These are phyloP conservation scores for Hucho hucho DNA, from an alignment of 2,113 vertebrate genomes.

Conservation along the genomic window DNA sequence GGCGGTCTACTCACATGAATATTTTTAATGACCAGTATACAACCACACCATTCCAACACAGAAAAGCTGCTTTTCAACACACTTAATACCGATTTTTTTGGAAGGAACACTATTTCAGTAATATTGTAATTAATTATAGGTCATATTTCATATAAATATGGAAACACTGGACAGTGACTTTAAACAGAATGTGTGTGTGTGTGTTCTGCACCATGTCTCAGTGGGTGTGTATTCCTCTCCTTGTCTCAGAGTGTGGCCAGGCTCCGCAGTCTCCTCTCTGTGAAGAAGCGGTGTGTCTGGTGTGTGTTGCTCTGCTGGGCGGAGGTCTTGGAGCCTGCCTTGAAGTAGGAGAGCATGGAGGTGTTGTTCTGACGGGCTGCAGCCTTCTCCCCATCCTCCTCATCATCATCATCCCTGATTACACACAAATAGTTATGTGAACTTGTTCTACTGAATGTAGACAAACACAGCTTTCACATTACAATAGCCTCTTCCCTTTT, in stretches of 20 bases:
- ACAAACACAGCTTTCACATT: not conserved
- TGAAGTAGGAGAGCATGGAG: slow-evolving; percentile 78
- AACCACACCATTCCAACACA: too few relatives aligned
- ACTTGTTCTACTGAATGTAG: not conserved
- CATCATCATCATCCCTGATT: slow-evolving; percentile 79
- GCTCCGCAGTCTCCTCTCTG: slow-evolving; percentile 78
- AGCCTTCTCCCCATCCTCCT: slow-evolving; percentile 66
- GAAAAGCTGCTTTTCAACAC: too few relatives aligned
- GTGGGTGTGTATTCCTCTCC: slow-evolving; percentile 27
- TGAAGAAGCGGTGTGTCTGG: slow-evolving; percentile 81
- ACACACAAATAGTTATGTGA: slow-evolving; percentile 6
- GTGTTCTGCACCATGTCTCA: not conserved
- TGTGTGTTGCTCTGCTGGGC: slow-evolving; percentile 25
- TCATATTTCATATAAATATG: too few relatives aligned
- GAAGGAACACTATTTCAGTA: too few relatives aligned
- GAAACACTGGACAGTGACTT: too few relatives aligned
- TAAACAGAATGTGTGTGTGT: too few relatives aligned
- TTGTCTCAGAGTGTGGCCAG: slow-evolving; percentile 63
- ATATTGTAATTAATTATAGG: too few relatives aligned
- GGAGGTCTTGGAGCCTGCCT: slow-evolving; percentile 39
- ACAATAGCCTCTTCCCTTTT: too few relatives aligned
- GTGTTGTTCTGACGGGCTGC: slow-evolving; percentile 67
- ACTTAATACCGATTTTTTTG: too few relatives aligned
- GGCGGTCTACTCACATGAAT: too few relatives aligned
- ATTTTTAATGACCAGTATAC: too few relatives aligned